Evolutionary conservation across 2,797 vertebrate genomes (phyloP).

Genomic region (Tolypeutes matacus): DNA sequence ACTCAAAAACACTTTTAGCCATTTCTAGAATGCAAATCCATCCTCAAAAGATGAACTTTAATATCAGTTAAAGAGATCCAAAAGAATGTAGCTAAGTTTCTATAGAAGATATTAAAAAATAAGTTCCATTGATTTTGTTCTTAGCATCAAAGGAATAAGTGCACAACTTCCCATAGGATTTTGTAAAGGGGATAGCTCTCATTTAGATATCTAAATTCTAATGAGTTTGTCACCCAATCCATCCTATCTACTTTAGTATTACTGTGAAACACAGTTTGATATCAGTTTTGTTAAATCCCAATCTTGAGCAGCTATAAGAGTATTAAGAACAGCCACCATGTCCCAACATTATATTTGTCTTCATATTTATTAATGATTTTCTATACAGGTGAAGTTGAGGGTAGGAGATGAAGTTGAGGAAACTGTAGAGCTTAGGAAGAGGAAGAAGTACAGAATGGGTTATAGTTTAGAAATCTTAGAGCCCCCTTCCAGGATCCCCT

Average conservation of each 20-base stretch:
- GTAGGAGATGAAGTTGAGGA: conserved; percentile 25
- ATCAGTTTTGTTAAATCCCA: conserved; percentile 31
- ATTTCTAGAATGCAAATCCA: not conserved
- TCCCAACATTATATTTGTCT: not conserved
- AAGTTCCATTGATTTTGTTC: conserved; percentile 16
- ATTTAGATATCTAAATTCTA: conserved; percentile 7
- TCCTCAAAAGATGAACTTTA: conserved; percentile 29
- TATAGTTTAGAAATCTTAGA: conserved; percentile 8
- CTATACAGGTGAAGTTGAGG: not conserved
- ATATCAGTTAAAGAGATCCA: not conserved
- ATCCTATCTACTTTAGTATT: not conserved
- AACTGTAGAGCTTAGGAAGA: not conserved
- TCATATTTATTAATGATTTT: conserved; percentile 43
- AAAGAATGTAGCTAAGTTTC: not conserved
- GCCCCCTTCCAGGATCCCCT: not conserved
- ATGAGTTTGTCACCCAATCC: not conserved
- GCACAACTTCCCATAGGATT: not conserved
- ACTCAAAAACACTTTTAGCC: conserved; percentile 1
- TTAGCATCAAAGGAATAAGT: not conserved
- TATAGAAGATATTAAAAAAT: conserved; percentile 44
- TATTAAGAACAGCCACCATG: not conserved
- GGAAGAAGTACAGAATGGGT: not conserved
- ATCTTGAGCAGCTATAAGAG: not conserved
- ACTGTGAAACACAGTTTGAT: conserved; percentile 8
- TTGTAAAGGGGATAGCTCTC: not conserved